phyloP scores from a whole-genome alignment of 2,113 vertebrate species.

The Tupaia tana region DNA sequence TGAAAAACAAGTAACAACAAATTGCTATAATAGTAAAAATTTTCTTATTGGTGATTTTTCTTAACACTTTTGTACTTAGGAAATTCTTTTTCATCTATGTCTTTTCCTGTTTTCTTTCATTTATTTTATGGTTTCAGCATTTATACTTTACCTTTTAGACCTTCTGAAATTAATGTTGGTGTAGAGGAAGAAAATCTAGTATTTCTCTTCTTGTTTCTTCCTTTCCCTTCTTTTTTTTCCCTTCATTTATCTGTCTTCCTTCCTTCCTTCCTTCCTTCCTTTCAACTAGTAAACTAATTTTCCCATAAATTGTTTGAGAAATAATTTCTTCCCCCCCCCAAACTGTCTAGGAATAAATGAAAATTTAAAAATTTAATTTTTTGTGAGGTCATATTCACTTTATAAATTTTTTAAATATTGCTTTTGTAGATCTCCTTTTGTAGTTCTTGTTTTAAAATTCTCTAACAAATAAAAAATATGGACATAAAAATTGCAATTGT shows the following conservation, averaged over 20 bases:
- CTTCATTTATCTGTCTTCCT: neutral
- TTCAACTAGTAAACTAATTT: neutral
- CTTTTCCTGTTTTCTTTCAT: neutral
- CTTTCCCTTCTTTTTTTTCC: neutral
- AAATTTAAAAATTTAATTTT: conserved; percentile 33
- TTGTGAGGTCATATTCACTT: neutral
- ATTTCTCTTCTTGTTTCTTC: neutral
- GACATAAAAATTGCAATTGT: neutral
- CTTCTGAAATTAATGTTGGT: neutral
- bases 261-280: neutral
- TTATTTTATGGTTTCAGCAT: neutral
- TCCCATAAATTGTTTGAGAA: neutral
- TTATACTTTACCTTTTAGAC: neutral
- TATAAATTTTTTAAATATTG: neutral
- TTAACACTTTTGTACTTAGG: neutral
- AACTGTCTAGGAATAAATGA: neutral
- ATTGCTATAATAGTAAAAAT: neutral
- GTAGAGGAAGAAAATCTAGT: neutral
- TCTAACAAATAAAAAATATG: neutral
- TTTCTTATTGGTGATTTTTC: neutral
- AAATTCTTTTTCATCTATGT: conserved; percentile 16
- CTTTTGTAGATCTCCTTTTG: neutral
- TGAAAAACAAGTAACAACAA: neutral
- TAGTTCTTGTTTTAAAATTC: neutral
- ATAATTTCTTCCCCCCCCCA: neutral